These are phyloP conservation scores for Microctonus hyperodae DNA, from an alignment of 2,888 invertebrate species.

Conservation along the genomic window DNA sequence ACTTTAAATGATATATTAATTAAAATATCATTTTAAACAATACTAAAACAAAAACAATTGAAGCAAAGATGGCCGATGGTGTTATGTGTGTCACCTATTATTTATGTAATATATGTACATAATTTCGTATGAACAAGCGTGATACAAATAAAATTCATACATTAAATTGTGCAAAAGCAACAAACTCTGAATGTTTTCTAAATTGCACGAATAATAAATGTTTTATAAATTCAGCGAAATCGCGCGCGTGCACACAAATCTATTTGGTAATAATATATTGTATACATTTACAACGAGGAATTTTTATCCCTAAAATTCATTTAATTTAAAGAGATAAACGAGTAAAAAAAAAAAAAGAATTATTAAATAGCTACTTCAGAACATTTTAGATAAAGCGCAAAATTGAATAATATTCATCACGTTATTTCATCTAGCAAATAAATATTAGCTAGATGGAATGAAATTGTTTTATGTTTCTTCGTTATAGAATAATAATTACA, in stretches of 20 bases:
- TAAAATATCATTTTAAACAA: too few relatives aligned
- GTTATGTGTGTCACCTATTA: background rate
- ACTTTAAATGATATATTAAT: too few relatives aligned
- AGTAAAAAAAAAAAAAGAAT: conserved; percentile 25
- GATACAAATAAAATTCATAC: background rate
- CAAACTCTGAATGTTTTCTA: background rate
- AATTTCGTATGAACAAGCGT: background rate
- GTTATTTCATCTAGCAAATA: conserved; percentile 4
- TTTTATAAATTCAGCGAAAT: conserved; percentile 28
- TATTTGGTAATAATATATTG: background rate
- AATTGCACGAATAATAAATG: background rate
- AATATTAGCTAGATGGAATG: background rate
- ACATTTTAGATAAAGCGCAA: conserved; percentile 38
- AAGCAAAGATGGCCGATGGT: background rate
- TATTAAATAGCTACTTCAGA: conserved; percentile 41
- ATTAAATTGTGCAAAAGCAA: background rate
- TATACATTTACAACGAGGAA: background rate
- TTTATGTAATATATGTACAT: too few relatives aligned
- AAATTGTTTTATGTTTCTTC: background rate
- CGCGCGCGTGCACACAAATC: conserved; percentile 37
- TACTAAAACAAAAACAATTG: background rate
- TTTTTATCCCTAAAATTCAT: conserved; percentile 8
- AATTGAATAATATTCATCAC: background rate
- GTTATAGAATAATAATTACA: background rate
- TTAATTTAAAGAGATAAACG: too few relatives aligned